Evolutionary conservation across 2,888 invertebrate species (phyloP).

Genomic region (Dione juno): DNA sequence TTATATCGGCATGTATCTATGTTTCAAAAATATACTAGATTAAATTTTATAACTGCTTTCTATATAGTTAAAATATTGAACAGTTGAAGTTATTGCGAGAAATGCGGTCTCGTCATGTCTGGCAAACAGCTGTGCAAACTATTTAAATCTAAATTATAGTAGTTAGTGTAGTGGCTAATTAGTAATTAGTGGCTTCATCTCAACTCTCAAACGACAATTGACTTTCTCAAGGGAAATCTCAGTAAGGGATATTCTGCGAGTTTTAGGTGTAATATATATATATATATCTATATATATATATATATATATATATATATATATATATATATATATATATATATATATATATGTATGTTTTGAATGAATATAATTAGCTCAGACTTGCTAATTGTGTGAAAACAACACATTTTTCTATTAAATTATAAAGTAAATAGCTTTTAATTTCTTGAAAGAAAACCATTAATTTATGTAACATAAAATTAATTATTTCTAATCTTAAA

Average conservation of each 20-base stretch:
- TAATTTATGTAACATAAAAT: too few species aligned
- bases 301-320: too few species aligned
- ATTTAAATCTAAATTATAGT: slow-evolving; percentile 32
- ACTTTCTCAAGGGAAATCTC: slow-evolving; percentile 39
- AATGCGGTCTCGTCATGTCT: neutral
- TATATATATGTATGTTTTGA: too few species aligned
- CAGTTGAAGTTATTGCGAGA: neutral
- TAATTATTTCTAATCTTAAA: too few species aligned
- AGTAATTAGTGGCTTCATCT: slow-evolving; percentile 31
- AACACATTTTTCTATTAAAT: too few species aligned
- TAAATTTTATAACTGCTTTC: neutral
- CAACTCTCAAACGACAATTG: slow-evolving; percentile 18
- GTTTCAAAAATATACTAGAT: neutral
- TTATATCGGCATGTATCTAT: too few species aligned
- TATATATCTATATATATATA: too few species aligned
- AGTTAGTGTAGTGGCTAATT: slow-evolving; percentile 34
- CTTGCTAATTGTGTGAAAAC: too few species aligned
- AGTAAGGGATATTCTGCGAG: slow-evolving; percentile 12
- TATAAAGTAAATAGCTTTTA: too few species aligned
- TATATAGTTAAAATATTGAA: neutral
- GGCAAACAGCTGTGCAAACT: slow-evolving; percentile 14
- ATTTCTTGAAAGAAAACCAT: too few species aligned
- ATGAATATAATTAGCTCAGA: too few species aligned
- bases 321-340: too few species aligned
- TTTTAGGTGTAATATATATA: neutral